Percentiles rank a stretch among this genome's conserved stretches.
These are phyloP conservation scores for Xestia rhomboidea DNA, from an alignment of 2,888 invertebrate species.

Conservation along the genomic window DNA sequence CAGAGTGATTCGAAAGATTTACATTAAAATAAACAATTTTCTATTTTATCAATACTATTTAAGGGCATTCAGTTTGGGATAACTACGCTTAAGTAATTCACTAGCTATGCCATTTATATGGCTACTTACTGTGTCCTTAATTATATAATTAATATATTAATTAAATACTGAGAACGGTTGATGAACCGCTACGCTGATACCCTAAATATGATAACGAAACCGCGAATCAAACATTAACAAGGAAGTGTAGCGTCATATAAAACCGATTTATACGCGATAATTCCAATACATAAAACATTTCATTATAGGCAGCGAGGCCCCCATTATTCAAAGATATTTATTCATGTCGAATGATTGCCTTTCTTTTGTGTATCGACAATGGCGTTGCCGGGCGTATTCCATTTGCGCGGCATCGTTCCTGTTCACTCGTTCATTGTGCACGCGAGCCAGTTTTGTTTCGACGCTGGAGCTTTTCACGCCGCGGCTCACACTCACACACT, in stretches of 20 bases:
- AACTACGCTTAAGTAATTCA: background rate
- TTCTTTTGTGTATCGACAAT: constrained; percentile 90
- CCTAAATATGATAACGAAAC: constrained; percentile 65
- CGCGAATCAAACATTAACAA: constrained; percentile 74
- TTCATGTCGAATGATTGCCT: constrained; percentile 91
- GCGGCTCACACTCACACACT: constrained; percentile 49
- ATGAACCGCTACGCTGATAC: constrained; percentile 53
- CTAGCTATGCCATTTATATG: background rate
- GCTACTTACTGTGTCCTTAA: background rate
- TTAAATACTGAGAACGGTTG: constrained; percentile 16
- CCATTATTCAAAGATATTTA: constrained; percentile 90
- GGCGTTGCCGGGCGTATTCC: constrained; percentile 86
- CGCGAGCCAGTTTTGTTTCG: constrained; percentile 85
- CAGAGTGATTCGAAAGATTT: background rate
- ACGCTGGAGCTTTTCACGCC: constrained; percentile 79
- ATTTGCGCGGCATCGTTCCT: constrained; percentile 83
- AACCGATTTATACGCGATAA: constrained; percentile 87
- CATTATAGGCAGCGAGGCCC: constrained; percentile 85
- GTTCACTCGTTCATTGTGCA: constrained; percentile 83
- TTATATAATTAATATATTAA: background rate
- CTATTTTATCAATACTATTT: background rate
- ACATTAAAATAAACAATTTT: background rate
- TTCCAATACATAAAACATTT: constrained; percentile 89
- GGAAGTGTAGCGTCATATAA: constrained; percentile 78
- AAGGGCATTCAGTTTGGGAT: background rate